Base-by-base conservation (phyloP, 2,888 invertebrate species). In the Mesorhabditis belari region DNA sequence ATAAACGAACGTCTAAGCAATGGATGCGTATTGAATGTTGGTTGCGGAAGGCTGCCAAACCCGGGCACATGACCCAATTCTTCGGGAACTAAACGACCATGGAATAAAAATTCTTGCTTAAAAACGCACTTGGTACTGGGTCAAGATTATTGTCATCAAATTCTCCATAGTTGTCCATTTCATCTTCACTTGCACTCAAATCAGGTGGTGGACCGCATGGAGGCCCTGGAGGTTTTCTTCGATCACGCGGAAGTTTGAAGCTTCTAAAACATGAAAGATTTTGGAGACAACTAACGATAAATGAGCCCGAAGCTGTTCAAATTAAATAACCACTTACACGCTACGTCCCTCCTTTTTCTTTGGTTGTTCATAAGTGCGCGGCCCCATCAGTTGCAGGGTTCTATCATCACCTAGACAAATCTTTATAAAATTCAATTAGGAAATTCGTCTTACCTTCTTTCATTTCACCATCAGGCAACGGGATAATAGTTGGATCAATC, bases 201-300 rank as follows among this genome's bases (percentile, higher is more conserved):
- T 58, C 62, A 6, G 68, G 74, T 6, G 76, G 73, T 21, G 67
- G 23, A 44, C 76, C 75, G 51, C 71, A 69, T 6, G 77, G 77
- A 5, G 72, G 72, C 12, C 77, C 77, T n/a, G 71, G 69, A 2
- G 70, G 70, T 27, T 65, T 62, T 23, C 57, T 29, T 21, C 60
- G 58, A n/a, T 60, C 58, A n/a, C 60, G 58, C 1, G 61, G 59
- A 9, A 35, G 44, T n/a, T 35, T 35, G 44, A 35, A 35, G n/a
- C 44, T 9, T 1, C 44, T 35, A 35, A 35, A 35, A 9, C 35
- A 35, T 17, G n/a, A 35, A 35, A 35, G 12, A 35, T n/a, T n/a
- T 35, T 17, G n/a, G 12, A 17, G n/a, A 35, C 44, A 35, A 35
- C 44, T 35, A 35, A n/a, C n/a, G n/a, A n/a, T n/a, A n/a, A 9